Conservation (phyloP, 2,888 invertebrate species). For the Drosophila merina region DNA sequence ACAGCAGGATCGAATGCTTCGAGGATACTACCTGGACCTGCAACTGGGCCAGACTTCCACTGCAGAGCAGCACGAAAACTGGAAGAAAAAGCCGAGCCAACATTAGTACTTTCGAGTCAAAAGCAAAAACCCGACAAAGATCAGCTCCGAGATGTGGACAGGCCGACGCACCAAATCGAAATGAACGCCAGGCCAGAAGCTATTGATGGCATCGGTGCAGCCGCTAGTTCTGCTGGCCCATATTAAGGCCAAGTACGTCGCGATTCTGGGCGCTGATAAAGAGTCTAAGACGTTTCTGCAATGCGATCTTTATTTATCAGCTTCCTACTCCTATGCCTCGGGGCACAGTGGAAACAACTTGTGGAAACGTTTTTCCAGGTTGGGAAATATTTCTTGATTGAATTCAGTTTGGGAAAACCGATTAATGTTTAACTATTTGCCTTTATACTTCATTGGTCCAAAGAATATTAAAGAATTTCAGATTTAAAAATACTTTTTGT, state of each 20-base stretch:
- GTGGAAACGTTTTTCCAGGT: neutral
- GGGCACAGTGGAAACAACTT: constrained; percentile 47
- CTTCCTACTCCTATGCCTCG: constrained; percentile 66
- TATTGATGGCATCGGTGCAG: constrained; percentile 37
- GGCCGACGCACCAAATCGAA: constrained; percentile 60
- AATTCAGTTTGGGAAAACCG: neutral
- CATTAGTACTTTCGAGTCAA: constrained; percentile 55
- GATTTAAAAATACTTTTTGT: no score
- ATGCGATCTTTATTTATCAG: constrained; percentile 75
- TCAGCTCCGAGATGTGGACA: constrained; percentile 46
- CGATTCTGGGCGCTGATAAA: constrained; percentile 68
- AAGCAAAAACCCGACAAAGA: constrained; percentile 25
- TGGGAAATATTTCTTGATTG: neutral
- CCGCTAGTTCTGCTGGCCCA: constrained; percentile 42
- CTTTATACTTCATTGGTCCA: no score
- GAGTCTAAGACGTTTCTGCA: constrained; percentile 56
- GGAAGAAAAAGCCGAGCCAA: constrained; percentile 51
- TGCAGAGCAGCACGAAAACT: constrained; percentile 64
- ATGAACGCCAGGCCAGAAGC: constrained; percentile 55
- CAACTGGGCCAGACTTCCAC: constrained; percentile 55
- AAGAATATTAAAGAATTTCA: no score
- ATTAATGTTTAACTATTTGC: no score
- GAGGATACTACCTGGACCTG: constrained; percentile 57
- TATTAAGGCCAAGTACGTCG: constrained; percentile 81
- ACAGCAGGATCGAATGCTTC: no score